phyloP scores from a whole-genome alignment of 2,888 invertebrate species.

The Habroteleia sp. region DNA sequence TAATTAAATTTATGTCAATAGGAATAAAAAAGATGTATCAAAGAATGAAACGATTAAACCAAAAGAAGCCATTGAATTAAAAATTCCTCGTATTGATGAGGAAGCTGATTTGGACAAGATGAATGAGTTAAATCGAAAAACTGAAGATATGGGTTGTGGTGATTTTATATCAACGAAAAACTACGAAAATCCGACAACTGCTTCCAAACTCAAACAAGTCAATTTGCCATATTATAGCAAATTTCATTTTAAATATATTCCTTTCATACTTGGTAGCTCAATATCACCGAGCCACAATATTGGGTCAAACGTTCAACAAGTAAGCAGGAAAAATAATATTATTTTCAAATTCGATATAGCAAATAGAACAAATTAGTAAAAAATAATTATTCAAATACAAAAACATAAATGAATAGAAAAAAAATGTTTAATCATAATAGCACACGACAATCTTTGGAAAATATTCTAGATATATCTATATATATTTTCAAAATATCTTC shows the following conservation, averaged over 20 bases:
- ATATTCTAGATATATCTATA: no score
- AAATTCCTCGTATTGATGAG: conserved; percentile 32
- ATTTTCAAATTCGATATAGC: no score
- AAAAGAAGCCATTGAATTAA: conserved; percentile 22
- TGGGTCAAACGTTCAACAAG: conserved; percentile 86
- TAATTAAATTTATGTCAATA: no score
- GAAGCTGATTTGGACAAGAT: conserved; percentile 7
- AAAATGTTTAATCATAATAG: no score
- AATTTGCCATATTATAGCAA: conserved; percentile 82
- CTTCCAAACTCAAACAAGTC: conserved; percentile 85
- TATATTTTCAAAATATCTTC: no score
- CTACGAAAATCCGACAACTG: conserved; percentile 86
- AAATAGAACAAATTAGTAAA: no score
- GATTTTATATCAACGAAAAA: conserved; percentile 68
- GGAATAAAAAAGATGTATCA: no score
- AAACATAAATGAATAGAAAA: no score
- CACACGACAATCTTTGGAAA: no score
- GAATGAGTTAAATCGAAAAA: conserved; percentile 9
- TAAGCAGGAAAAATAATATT: conserved; percentile 1
- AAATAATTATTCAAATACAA: no score
- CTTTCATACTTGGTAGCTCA: conserved; percentile 85
- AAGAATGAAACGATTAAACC: conserved; percentile 15
- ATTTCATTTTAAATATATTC: conserved; percentile 83
- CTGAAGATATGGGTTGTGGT: conserved; percentile 33
- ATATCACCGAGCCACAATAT: conserved; percentile 85